phyloP scores from a whole-genome alignment of 1,140 invertebrate genomes.

The Tetramorium simillimum region DNA sequence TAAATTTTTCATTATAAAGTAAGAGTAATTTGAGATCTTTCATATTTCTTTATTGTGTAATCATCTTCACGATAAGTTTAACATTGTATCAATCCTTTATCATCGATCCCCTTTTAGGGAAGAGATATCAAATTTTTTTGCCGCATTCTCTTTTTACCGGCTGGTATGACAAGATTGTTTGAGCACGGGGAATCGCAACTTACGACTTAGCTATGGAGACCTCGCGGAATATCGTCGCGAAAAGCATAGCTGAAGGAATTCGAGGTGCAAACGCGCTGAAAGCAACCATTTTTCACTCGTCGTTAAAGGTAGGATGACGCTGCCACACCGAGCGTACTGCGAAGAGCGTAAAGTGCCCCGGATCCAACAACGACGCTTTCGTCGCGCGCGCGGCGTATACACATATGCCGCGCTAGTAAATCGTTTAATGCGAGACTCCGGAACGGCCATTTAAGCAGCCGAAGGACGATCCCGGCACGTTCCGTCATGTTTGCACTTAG shows the following conservation, averaged over 20 bases:
- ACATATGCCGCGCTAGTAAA: slow-evolving; percentile 58
- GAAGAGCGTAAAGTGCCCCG: slow-evolving; percentile 48
- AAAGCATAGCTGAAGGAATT: slow-evolving; percentile 33
- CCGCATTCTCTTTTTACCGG: neutral
- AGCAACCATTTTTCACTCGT: slow-evolving; percentile 53
- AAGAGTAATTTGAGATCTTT: neutral
- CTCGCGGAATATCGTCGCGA: slow-evolving; percentile 33
- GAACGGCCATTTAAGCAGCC: slow-evolving; percentile 70
- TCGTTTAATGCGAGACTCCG: slow-evolving; percentile 72
- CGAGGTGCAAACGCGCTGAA: slow-evolving; percentile 10
- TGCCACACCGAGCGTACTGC: neutral
- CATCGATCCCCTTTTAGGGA: neutral
- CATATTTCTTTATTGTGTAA: neutral
- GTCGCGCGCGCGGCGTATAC: slow-evolving; percentile 37
- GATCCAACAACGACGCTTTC: slow-evolving; percentile 58
- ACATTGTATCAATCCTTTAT: neutral
- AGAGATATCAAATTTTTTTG: neutral
- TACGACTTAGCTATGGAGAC: slow-evolving; percentile 21
- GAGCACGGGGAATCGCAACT: slow-evolving; percentile 1
- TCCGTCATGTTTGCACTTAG: slow-evolving; percentile 65
- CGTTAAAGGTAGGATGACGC: slow-evolving; percentile 62
- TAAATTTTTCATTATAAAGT: neutral
- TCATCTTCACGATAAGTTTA: neutral
- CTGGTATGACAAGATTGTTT: slow-evolving; percentile 18
- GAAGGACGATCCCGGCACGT: slow-evolving; percentile 66